A percentile compares a stretch with the other conserved stretches of the same genome.
These are phyloP conservation scores for Sturnira hondurensis DNA, from an alignment of 2,113 vertebrate genomes.

Conservation along the genomic window DNA sequence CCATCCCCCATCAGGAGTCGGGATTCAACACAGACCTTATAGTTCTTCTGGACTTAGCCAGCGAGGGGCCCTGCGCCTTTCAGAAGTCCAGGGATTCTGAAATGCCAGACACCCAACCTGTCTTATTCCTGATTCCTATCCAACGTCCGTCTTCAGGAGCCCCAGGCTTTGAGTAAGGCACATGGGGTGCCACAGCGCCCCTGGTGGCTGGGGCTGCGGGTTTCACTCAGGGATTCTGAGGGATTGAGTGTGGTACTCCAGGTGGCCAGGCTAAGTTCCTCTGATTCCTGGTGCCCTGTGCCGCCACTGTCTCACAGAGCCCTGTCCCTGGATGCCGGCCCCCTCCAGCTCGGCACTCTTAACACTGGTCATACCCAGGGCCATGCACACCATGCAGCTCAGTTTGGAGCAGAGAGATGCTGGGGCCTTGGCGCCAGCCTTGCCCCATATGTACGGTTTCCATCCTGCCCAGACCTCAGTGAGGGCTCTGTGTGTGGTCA, in stretches of 20 bases:
- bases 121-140: not conserved
- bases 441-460: not conserved
- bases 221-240: too few relatives aligned
- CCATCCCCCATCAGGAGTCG: not conserved
- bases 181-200: not conserved
- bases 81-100: not conserved
- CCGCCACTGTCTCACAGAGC: not conserved
- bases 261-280: not conserved
- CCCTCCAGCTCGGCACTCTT: not conserved
- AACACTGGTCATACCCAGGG: not conserved
- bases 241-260: not conserved
- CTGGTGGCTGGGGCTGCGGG: not conserved
- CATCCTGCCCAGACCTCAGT: not conserved
- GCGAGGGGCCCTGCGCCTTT: not conserved
- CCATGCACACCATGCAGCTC: accelerated
- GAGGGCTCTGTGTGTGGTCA: not conserved
- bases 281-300: not conserved
- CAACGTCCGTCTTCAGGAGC: not conserved
- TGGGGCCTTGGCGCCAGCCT: not conserved
- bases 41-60: not conserved
- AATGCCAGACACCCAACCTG: not conserved
- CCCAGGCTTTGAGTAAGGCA: not conserved
- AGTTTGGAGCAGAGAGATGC: not conserved
- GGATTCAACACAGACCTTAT: not conserved
- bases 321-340: not conserved